Percentiles rank a stretch among this genome's conserved stretches.
Conservation (phyloP, 2,113 vertebrate genomes). For the Rhinolophus ferrumequinum region DNA sequence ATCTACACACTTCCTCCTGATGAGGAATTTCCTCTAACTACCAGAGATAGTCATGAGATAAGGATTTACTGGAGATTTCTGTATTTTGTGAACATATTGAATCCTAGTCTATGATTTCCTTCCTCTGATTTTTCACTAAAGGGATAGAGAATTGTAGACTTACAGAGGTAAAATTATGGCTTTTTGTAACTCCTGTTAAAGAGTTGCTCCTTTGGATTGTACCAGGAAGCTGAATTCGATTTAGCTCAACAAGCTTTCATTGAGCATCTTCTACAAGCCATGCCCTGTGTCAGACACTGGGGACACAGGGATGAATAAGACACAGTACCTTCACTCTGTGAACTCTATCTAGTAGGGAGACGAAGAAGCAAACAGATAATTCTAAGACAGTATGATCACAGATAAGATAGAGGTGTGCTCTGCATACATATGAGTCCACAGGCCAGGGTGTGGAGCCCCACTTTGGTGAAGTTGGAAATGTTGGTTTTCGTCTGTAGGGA, state of each 20-base stretch:
- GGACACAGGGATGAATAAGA: neutral
- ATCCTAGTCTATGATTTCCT: neutral
- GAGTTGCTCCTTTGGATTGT: neutral
- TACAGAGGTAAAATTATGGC: neutral
- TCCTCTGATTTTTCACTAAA: neutral
- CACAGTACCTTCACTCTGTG: neutral
- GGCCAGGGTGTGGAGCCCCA: neutral
- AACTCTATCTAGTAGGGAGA: neutral
- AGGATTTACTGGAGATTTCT: neutral
- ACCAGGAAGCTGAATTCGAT: neutral
- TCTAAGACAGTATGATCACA: neutral
- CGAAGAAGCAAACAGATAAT: neutral
- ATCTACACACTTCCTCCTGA: neutral
- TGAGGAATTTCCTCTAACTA: neutral
- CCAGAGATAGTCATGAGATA: neutral
- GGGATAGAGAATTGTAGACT: neutral
- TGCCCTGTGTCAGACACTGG: neutral
- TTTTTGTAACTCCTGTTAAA: neutral
- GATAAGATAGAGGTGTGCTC: neutral
- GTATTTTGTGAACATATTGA: neutral
- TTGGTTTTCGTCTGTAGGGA: neutral
- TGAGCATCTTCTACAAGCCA: neutral
- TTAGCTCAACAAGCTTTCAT: neutral
- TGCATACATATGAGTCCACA: neutral
- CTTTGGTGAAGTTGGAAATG: neutral